phyloP scores from a whole-genome alignment of 1,140 invertebrate genomes.

The Branchinecta lynchi region DNA sequence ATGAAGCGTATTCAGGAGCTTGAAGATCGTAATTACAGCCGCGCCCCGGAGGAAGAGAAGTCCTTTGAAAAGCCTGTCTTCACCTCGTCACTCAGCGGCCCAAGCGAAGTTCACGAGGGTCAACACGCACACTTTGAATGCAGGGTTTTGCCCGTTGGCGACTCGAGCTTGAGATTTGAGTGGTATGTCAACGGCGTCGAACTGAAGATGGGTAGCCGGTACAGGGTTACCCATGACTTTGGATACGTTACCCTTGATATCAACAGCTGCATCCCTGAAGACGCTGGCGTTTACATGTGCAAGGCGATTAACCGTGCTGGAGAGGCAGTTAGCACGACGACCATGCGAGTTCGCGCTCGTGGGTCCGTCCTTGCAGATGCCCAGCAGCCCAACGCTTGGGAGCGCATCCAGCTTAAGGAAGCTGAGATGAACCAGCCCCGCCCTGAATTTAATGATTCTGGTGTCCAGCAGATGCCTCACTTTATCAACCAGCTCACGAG shows the following conservation, averaged over 20 bases:
- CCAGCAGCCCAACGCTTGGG: conserved; percentile 69
- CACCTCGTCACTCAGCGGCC: conserved; percentile 69
- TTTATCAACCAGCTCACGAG: conserved; percentile 79
- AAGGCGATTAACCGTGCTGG: conserved; percentile 79
- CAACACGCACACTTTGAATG: conserved; percentile 92
- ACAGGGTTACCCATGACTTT: conserved; percentile 79
- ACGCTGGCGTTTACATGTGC: conserved; percentile 82
- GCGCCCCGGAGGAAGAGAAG: conserved; percentile 41
- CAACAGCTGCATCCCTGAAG: conserved; percentile 66
- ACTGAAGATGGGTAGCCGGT: conserved; percentile 75
- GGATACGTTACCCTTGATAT: conserved; percentile 87
- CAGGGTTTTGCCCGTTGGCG: conserved; percentile 84
- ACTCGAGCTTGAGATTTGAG: conserved; percentile 71
- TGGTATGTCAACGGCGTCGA: conserved; percentile 90
- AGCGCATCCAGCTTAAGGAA: conserved; percentile 52
- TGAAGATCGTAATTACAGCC: conserved; percentile 49
- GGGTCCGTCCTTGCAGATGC: conserved; percentile 56
- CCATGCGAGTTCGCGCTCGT: conserved; percentile 65
- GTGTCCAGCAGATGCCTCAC: conserved; percentile 67
- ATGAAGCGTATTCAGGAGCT: conserved; percentile 81
- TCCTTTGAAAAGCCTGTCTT: conserved; percentile 84
- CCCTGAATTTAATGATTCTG: conserved; percentile 61
- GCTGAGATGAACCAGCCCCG: conserved; percentile 66
- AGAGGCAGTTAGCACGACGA: conserved; percentile 74
- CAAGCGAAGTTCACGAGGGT: conserved; percentile 80